Base-by-base conservation (phyloP, 2,113 vertebrate species). In the Xenopus borealis region DNA sequence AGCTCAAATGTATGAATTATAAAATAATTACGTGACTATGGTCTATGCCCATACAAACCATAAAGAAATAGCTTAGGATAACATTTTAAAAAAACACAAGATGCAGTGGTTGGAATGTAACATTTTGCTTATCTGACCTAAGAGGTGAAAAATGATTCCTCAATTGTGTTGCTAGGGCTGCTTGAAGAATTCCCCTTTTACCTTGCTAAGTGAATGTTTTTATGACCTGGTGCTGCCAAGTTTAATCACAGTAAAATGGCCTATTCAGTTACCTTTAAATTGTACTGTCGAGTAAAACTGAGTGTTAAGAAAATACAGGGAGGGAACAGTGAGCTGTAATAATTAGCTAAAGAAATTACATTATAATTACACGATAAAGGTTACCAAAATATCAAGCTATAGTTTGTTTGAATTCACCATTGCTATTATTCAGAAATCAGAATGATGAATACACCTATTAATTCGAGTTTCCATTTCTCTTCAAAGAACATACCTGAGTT, bases 181-280 rank as follows among this genome's bases (percentile, higher is more conserved):
- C 2, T 12, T 47, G 5, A 45, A 50, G 12, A 11, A 17, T 72
- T 55, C n/a, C 62, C 59, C 47, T 69, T 70, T 45, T 45, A 20
- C 66, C 67, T 30, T 10, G 30, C 66, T 63, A 40, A 50, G 33
- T 30, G 50, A 63, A 63, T 76, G 74, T 77, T 77, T 70, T 77
- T 45, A 19, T 77, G 74, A 70, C 74, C 74, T 55, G n/a, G 10
- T 47, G 50, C 69, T 77, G 74, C 66, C 74, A 70, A n/a, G 44
- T 77, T 64, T 64, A 69, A 77, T 77, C 62, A 77, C 30, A 14
- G 62, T 64, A 69, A 70, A 55, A 63, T 27, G 7, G 61, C 59
- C 20, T 67, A 67, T 67, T 67, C 45, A 67, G 52, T 67, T 67
- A 67, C 65, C 18, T 67, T 63, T 77, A 64, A 57, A 64, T 70